Percentiles rank a stretch among this genome's conserved stretches.
Evolutionary conservation across 2,888 invertebrate species (phyloP).

Genomic region (Drosophila nr. perissopoda): DNA sequence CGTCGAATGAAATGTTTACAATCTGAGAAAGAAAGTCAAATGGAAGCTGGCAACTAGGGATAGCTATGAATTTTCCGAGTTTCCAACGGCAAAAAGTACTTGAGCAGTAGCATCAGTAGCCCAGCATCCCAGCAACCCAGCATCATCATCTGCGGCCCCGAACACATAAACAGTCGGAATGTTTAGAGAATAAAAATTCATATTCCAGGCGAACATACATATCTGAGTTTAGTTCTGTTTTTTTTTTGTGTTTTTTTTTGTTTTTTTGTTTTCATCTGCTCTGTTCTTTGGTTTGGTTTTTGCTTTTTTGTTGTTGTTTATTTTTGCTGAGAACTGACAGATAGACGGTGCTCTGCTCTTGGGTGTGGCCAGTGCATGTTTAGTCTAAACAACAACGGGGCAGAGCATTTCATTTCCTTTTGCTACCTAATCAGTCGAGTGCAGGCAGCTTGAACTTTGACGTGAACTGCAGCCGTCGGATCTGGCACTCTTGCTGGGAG

Average conservation of each 20-base stretch:
- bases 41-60: conserved; percentile 45
- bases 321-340: conserved; percentile 63
- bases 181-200: conserved; percentile 69
- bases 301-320: conserved; percentile 62
- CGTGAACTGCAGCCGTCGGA: conserved; percentile 66
- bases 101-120: conserved; percentile 43
- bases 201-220: conserved; percentile 57
- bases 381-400: conserved; percentile 73
- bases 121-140: conserved; percentile 19
- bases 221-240: conserved; percentile 13
- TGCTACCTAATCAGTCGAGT: conserved; percentile 54
- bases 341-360: conserved; percentile 63
- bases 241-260: neutral
- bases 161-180: conserved; percentile 74
- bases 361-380: conserved; percentile 69
- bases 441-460: conserved; percentile 73
- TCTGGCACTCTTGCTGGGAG: conserved; percentile 34
- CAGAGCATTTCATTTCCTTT: conserved; percentile 49
- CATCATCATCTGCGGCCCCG: conserved; percentile 25
- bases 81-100: conserved; percentile 48
- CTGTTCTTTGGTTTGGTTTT: conserved; percentile 25
- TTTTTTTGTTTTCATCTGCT: conserved; percentile 12
- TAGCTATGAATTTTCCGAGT: conserved; percentile 54
- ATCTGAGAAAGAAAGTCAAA: conserved; percentile 78
- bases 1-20: conserved; percentile 82